Evolutionary conservation across 2,888 invertebrate species (phyloP).

Genomic region (Amaurobius ferox): DNA sequence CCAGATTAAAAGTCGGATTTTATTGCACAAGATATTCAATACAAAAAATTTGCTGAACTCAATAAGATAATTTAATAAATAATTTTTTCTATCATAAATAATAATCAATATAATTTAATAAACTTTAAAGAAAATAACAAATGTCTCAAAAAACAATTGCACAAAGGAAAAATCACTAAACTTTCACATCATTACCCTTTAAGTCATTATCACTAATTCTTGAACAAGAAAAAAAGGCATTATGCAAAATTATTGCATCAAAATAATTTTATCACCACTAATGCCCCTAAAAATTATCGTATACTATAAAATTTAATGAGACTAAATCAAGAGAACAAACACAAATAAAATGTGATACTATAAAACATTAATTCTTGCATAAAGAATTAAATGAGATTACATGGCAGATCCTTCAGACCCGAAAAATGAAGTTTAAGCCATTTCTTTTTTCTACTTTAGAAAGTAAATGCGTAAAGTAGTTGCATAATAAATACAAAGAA

Average conservation of each 20-base stretch:
- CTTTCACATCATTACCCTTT: not conserved
- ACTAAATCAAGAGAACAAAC: conserved; percentile 16
- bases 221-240: conserved; percentile 27
- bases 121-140: conserved; percentile 50
- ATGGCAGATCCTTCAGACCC: conserved; percentile 27
- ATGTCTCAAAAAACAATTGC: conserved; percentile 41
- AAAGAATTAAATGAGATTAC: conserved; percentile 61
- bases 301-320: conserved; percentile 8
- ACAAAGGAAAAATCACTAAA: conserved; percentile 44
- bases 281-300: conserved; percentile 30
- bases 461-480: conserved; percentile 52
- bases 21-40: not conserved
- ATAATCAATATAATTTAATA: conserved; percentile 47
- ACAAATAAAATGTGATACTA: conserved; percentile 27
- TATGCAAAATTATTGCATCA: conserved; percentile 27
- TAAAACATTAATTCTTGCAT: conserved; percentile 45
- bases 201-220: conserved; percentile 2
- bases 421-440: conserved; percentile 9
- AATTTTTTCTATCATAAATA: conserved; percentile 19
- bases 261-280: conserved; percentile 57
- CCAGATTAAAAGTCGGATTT: not conserved
- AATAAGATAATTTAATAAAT: not conserved
- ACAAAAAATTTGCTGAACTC: no score
- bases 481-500: conserved; percentile 12
- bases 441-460: conserved; percentile 30